A percentile compares a stretch with the other conserved stretches of the same genome.
These are phyloP conservation scores for Lomographa bimaculata DNA, from an alignment of 2,888 invertebrate species.

Conservation along the genomic window DNA sequence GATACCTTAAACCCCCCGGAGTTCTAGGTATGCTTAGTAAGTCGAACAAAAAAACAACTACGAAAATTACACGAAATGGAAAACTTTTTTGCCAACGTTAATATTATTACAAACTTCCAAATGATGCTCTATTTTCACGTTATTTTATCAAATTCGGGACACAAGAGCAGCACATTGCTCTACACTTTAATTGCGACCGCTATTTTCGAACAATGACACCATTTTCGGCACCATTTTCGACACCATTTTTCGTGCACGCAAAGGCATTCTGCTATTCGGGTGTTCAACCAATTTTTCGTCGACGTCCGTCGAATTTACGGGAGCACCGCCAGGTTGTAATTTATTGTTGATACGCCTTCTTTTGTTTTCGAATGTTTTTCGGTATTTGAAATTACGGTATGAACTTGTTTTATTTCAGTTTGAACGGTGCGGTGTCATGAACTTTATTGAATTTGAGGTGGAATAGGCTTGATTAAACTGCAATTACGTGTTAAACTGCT, in stretches of 20 bases:
- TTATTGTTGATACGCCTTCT: conserved; percentile 16
- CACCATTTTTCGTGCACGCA: conserved; percentile 14
- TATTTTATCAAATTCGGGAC: conserved; percentile 19
- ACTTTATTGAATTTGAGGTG: too few species aligned
- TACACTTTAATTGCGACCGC: conserved; percentile 27
- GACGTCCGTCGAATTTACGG: conserved; percentile 6
- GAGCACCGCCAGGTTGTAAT: conserved; percentile 5
- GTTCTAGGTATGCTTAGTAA: too few species aligned
- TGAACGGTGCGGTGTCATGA: too few species aligned
- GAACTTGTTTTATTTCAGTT: too few species aligned
- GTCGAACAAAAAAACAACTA: too few species aligned
- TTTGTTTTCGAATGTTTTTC: conserved; percentile 12
- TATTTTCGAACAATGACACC: conserved; percentile 13
- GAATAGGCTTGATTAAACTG: too few species aligned
- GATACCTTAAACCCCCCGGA: too few species aligned
- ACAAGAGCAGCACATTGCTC: conserved; percentile 25
- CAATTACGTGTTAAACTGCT: too few species aligned
- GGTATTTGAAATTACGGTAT: too few species aligned
- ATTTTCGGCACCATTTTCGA: conserved; percentile 3
- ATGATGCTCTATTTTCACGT: not conserved
- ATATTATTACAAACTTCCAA: too few species aligned
- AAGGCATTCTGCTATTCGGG: conserved; percentile 15
- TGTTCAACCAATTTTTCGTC: conserved; percentile 21
- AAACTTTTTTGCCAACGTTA: too few species aligned
- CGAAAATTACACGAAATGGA: too few species aligned